Base-by-base conservation (phyloP, 1,140 invertebrate genomes). In the Drosophila cardini region DNA sequence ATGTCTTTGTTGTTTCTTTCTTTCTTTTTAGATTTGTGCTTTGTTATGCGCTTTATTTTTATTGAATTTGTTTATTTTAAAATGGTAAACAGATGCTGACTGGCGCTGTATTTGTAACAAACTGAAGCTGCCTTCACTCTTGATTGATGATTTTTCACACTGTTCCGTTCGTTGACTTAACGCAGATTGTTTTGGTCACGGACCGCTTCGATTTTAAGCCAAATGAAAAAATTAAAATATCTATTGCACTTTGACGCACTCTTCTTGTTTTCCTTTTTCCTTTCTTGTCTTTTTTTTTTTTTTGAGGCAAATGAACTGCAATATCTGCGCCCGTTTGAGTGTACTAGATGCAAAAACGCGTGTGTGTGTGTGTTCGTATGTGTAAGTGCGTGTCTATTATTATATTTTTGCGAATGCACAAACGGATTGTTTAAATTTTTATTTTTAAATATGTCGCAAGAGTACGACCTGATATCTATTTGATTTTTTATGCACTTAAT, bases 341-440 rank as follows among this genome's bases (percentile, higher is more conserved):
- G 11, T 45, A 48, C 32, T 62, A 42, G 16, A 61, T 58, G 61
- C 32, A 30, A 45, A 60, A 53, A 36, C 18, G 18, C 11, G 34
- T 32, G 32, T 57, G 26, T 55, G 32, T 55, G 43, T 55, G 61
- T 34, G 36, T 63, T 53, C 82, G 67, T 43, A 61, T 64, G 63
- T 76, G 76, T 70, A 53, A 78, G 64, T 83, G 65, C 64, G 53
- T 62, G 76, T 85, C 80, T 83, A 85, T 85, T 85, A 83, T 83
- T 83, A 80, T 76, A 80, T 61, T 34, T 79, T 72, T 52, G 62
- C 67, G 48, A 45, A 52, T 70, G 72, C 62, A 74, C 72, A 62
- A 69, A 57, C 21, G 40, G 65, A 61, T 48, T 30, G 9, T 40
- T 13, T 58, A 4, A 34, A 68, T 48, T 73, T 42, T 7, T 61